Evolutionary conservation across 2,888 invertebrate species (phyloP).

Genomic region (Troilus luridus): DNA sequence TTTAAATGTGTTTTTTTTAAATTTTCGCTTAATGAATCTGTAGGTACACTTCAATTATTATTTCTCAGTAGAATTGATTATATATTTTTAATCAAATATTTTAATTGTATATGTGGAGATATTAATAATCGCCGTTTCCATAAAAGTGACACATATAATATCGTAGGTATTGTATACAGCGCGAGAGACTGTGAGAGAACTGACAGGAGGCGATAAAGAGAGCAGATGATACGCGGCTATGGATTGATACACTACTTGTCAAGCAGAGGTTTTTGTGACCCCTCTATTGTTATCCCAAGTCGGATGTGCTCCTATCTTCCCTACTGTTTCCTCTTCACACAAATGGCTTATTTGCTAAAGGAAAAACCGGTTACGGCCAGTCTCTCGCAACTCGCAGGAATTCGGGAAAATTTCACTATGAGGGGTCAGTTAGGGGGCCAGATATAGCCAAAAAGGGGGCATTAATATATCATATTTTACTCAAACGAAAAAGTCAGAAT

Average conservation of each 20-base stretch:
- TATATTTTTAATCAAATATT: too few relatives aligned
- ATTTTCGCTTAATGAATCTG: too few relatives aligned
- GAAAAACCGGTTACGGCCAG: slow-evolving; percentile 2
- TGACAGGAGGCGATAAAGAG: slow-evolving; percentile 4
- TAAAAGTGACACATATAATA: slow-evolving; percentile 9
- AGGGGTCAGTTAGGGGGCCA: background rate
- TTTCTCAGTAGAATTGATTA: too few relatives aligned
- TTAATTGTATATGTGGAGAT: too few relatives aligned
- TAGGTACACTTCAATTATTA: too few relatives aligned
- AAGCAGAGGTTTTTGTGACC: slow-evolving; percentile 28
- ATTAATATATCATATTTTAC: background rate
- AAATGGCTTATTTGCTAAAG: slow-evolving; percentile 39
- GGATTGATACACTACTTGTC: slow-evolving; percentile 42
- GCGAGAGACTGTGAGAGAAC: background rate
- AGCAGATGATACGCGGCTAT: background rate
- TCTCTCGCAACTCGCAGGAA: background rate
- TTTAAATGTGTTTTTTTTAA: too few relatives aligned
- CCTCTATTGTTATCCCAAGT: background rate
- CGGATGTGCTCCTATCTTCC: slow-evolving; percentile 37
- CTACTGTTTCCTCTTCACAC: slow-evolving; percentile 45
- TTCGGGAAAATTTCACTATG: slow-evolving; percentile 28
- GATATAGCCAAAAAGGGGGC: background rate
- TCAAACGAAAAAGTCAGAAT: background rate
- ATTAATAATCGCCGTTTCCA: background rate
- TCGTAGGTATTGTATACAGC: background rate